Evolutionary conservation across 2,113 vertebrate genomes (phyloP).

Genomic region (Saguinus imperator): DNA sequence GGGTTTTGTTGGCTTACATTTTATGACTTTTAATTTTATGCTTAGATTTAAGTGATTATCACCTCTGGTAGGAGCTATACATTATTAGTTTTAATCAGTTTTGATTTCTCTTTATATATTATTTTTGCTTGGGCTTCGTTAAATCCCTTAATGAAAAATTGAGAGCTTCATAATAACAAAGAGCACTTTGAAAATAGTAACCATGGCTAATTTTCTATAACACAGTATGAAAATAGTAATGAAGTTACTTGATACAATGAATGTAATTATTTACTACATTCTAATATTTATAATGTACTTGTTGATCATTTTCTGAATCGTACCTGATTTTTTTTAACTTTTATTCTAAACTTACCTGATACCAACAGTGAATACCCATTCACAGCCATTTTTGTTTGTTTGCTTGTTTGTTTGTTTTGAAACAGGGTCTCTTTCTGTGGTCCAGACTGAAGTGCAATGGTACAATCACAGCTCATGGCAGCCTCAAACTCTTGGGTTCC

Average conservation of each 20-base stretch:
- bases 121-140: not conserved
- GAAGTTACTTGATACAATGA: not conserved
- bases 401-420: no score
- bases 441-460: no score
- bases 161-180: not conserved
- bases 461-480: no score
- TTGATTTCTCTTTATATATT: not conserved
- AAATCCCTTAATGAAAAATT: not conserved
- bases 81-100: conserved; percentile 33
- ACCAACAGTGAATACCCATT: not conserved
- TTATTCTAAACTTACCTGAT: not conserved
- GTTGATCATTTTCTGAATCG: not conserved
- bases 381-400: not conserved
- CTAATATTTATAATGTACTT: not conserved
- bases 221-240: not conserved
- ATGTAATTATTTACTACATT: not conserved
- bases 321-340: not conserved
- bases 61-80: not conserved
- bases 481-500: no score
- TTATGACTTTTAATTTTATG: conserved; percentile 45
- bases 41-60: conserved; percentile 39
- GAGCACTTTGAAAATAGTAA: not conserved
- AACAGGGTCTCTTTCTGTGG: no score
- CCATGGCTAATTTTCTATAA: not conserved
- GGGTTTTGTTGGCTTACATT: not conserved